Base-by-base conservation (phyloP, 2,888 invertebrate genomes). In the Gortyna flavago region DNA sequence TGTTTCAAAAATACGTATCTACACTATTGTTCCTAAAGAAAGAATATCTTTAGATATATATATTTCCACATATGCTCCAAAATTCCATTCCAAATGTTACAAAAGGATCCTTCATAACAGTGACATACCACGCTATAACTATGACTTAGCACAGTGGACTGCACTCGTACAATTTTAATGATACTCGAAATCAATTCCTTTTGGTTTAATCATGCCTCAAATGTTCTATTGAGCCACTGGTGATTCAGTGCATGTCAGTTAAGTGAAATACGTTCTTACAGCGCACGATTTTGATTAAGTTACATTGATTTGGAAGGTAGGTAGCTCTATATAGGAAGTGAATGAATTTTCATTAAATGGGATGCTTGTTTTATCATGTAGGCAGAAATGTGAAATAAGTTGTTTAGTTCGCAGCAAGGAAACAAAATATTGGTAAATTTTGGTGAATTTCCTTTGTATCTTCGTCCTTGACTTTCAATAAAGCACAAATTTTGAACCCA, bases 151-250 rank as follows among this genome's bases (percentile, higher is more conserved):
- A 59, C 29, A 13, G 41, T 44, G 64, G 76, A 67, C 61, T 82
- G 62, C 66, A 70, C 9, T 69, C 64, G 65, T 82, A 74, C 65
- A 73, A 64, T 69, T 71, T 81, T 75, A 82, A 85, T 77, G 71
- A 25, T 29, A 85, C 66, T 75, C 5, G 68, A 48, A 70, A 85
- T 80, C 75, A 51, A 87, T 83, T 61, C 57, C 51, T 41, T 48
- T 71, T 85, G 72, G 79, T 79, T 80, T 51, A 76, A 72, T 73
- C 65, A 75, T 68, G 61, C 29, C 68, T 51, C 75, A 75, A 81
- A 88, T 80, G 79, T 81, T 84, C 72, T 78, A 83, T 85, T 67
- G 59, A 77, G 51, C 48, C 38, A 79, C 75, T 75, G 51, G n/a
- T 72, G 32, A 69, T 35, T n/a, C 21, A 61, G 16, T 51, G 44